phyloP scores from a whole-genome alignment of 2,113 vertebrate species.

The Ameiurus melas region DNA sequence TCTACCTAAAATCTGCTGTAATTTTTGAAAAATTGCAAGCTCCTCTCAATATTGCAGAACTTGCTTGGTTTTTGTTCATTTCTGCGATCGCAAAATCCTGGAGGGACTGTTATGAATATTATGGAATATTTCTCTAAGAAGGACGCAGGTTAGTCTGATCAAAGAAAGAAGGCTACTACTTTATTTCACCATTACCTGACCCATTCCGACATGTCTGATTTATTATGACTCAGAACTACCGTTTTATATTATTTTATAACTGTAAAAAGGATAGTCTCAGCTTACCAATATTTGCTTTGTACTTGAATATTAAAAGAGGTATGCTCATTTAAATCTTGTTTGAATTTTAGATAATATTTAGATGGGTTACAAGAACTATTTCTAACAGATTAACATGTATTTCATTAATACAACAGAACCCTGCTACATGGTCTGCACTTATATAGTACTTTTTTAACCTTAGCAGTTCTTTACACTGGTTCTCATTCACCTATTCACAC shows the following conservation, averaged over 20 bases:
- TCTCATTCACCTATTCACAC: too few species aligned
- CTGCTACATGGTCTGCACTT: too few species aligned
- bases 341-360: not conserved
- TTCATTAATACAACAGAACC: not conserved
- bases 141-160: not conserved
- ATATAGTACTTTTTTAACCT: too few species aligned
- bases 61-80: too few species aligned
- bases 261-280: not conserved
- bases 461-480: too few species aligned
- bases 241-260: not conserved
- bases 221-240: not conserved
- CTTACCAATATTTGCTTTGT: not conserved
- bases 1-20: too few species aligned
- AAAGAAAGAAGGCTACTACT: not conserved
- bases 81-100: too few species aligned
- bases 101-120: too few species aligned
- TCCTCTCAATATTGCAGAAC: too few species aligned
- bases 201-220: not conserved
- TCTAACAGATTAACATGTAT: not conserved
- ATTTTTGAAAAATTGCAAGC: too few species aligned
- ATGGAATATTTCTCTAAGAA: not conserved
- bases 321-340: not conserved
- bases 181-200: not conserved
- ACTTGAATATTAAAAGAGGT: not conserved
- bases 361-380: not conserved